Conservation (phyloP, 2,797 vertebrate species). For the Sylvilagus floridanus region DNA sequence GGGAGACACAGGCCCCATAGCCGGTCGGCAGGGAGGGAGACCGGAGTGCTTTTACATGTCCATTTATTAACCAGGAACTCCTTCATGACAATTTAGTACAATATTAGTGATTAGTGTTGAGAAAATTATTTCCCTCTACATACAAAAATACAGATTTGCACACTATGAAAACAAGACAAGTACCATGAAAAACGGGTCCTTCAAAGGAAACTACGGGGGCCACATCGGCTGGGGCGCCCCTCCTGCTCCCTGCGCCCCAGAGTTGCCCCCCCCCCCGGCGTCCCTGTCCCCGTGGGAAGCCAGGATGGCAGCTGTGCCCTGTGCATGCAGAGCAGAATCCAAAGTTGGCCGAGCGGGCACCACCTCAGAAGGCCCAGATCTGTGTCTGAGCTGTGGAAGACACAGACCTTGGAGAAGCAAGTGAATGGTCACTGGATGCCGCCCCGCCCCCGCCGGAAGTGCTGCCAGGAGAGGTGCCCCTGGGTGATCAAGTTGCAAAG, state of each 20-base stretch:
- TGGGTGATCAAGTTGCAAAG: neutral
- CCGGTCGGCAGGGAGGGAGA: neutral
- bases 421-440: too few species aligned
- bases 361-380: slow-evolving; percentile 12
- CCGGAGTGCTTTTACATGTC: slow-evolving; percentile 69
- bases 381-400: slow-evolving; percentile 50
- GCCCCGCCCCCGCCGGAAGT: neutral
- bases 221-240: slow-evolving; percentile 39
- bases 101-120: slow-evolving; percentile 87
- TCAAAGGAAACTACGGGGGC: slow-evolving; percentile 74
- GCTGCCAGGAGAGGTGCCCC: neutral
- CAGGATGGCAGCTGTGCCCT: slow-evolving; percentile 19
- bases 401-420: slow-evolving; percentile 45
- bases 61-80: slow-evolving; percentile 90
- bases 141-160: slow-evolving; percentile 92
- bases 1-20: too few species aligned
- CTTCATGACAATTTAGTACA: slow-evolving; percentile 88
- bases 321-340: neutral
- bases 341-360: neutral
- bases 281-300: slow-evolving; percentile 45
- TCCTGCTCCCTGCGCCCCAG: neutral
- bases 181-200: slow-evolving; percentile 86
- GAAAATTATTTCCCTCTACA: slow-evolving; percentile 91
- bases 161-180: slow-evolving; percentile 88
- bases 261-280: neutral